phyloP scores from a whole-genome alignment of 2,797 vertebrate species.

The Yasuhikotakia modesta region DNA sequence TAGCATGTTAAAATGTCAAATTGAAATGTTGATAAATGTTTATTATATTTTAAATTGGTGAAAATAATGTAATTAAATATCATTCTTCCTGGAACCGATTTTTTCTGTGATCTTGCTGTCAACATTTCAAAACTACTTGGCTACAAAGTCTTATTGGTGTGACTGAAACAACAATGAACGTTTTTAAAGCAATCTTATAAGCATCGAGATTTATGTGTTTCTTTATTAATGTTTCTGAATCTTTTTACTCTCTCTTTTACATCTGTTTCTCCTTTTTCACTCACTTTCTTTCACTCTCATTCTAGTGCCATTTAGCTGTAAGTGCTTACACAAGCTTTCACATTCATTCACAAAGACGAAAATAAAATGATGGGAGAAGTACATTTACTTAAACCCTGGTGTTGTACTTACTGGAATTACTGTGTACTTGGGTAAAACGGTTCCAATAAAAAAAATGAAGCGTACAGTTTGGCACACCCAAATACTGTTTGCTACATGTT shows the following conservation, averaged over 20 bases:
- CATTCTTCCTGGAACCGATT: too few species aligned
- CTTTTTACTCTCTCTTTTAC: not conserved
- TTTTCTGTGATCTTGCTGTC: too few species aligned
- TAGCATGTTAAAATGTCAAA: too few species aligned
- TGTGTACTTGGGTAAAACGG: not conserved
- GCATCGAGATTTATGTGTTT: too few species aligned
- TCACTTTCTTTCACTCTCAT: not conserved
- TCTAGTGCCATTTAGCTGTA: not conserved
- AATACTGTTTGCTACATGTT: not conserved
- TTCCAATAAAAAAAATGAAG: not conserved
- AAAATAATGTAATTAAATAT: too few species aligned
- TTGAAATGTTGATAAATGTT: too few species aligned
- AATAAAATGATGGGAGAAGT: conserved; percentile 17
- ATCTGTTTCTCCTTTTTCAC: conserved; percentile 22
- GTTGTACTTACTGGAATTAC: conserved; percentile 31
- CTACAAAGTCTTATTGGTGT: too few species aligned
- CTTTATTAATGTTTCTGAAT: too few species aligned
- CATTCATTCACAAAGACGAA: conserved; percentile 18
- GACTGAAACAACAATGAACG: too few species aligned
- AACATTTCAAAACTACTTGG: too few species aligned
- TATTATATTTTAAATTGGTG: too few species aligned
- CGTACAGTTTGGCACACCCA: not conserved
- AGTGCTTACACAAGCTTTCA: conserved; percentile 14
- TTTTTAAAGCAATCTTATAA: too few species aligned
- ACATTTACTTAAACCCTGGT: conserved; percentile 3